These are phyloP conservation scores for Lepidurus apus DNA, from an alignment of 1,140 invertebrate species.

Conservation along the genomic window DNA sequence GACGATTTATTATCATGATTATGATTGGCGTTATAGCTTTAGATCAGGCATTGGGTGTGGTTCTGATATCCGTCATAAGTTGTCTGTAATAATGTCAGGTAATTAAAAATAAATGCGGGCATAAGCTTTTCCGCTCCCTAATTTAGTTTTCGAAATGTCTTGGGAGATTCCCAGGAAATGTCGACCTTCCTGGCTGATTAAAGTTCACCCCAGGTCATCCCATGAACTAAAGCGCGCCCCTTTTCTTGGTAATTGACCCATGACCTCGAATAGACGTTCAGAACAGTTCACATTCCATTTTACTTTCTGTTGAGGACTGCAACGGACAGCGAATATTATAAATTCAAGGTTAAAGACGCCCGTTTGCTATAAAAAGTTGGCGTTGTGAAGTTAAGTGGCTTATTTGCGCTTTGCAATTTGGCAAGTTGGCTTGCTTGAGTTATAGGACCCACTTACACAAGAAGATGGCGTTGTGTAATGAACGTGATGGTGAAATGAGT, in stretches of 20 bases:
- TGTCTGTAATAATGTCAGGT: too few relatives aligned
- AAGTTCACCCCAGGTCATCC: neutral
- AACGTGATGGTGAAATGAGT: neutral
- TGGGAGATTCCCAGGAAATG: neutral
- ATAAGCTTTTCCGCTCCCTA: too few relatives aligned
- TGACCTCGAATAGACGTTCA: neutral
- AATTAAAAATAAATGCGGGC: too few relatives aligned
- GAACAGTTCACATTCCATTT: neutral
- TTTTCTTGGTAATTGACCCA: constrained; percentile 1
- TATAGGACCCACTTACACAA: neutral
- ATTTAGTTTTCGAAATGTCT: neutral
- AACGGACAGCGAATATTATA: neutral
- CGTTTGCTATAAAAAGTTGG: neutral
- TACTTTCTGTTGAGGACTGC: neutral
- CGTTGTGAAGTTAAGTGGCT: neutral
- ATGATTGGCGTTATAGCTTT: too few relatives aligned
- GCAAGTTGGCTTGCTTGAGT: neutral
- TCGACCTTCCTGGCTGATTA: neutral
- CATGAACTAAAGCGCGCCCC: neutral
- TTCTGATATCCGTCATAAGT: too few relatives aligned
- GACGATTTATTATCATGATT: too few relatives aligned
- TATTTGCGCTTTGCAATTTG: neutral
- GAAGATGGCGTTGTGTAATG: neutral
- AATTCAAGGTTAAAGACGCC: neutral
- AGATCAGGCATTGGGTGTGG: too few relatives aligned